These are phyloP conservation scores for Agrochola litura DNA, from an alignment of 2,888 invertebrate genomes.

Conservation along the genomic window DNA sequence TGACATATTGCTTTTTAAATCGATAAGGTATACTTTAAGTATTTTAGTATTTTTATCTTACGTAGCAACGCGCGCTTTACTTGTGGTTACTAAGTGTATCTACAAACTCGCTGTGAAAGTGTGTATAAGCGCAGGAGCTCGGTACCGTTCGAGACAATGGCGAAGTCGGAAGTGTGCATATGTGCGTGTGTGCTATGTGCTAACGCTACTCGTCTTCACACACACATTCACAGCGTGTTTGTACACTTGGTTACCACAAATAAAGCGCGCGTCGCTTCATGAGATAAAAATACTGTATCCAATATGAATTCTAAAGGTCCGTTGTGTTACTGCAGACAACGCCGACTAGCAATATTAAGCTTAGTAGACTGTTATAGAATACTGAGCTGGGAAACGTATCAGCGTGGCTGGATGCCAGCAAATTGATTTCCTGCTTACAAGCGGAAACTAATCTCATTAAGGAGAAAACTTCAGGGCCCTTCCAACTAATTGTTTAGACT, in stretches of 20 bases:
- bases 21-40: neutral
- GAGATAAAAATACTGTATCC: neutral
- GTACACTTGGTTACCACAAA: no score
- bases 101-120: no score
- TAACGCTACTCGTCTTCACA: no score
- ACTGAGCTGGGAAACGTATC: conserved; percentile 37
- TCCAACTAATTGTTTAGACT: conserved; percentile 63
- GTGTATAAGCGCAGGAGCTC: no score
- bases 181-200: no score
- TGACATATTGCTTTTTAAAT: neutral
- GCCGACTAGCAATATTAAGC: conserved; percentile 36
- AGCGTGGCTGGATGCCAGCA: conserved; percentile 75
- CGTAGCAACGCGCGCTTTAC: no score
- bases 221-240: no score
- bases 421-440: conserved; percentile 79
- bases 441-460: conserved; percentile 72
- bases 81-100: no score
- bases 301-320: conserved; percentile 3
- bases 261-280: no score
- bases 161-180: no score
- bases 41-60: no score
- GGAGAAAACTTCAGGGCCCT: conserved; percentile 64
- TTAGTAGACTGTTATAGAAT: conserved; percentile 36
- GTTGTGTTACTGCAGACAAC: conserved; percentile 17
- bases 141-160: no score